phyloP scores from a whole-genome alignment of 2,797 vertebrate species.

The Eidolon dupreanum region DNA sequence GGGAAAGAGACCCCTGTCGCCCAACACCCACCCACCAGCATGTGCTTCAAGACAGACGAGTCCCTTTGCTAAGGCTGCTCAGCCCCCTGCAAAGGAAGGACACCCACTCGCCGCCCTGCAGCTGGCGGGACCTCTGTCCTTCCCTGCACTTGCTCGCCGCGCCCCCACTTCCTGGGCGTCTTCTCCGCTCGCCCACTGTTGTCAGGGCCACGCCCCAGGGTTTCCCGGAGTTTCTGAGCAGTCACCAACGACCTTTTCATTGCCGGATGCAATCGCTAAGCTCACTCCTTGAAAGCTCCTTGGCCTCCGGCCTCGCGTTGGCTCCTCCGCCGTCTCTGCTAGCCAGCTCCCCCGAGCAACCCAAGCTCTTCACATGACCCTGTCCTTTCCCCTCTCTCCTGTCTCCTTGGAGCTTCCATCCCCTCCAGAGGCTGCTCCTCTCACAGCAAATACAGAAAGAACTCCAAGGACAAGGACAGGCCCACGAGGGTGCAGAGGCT shows the following conservation, averaged over 20 bases:
- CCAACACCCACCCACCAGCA: neutral
- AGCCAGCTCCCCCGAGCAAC: neutral
- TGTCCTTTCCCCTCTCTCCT: neutral
- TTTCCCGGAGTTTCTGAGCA: neutral
- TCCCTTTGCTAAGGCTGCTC: no score
- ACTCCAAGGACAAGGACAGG: neutral
- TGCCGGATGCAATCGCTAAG: neutral
- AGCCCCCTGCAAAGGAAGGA: neutral
- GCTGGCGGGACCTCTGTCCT: neutral
- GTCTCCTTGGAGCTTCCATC: neutral
- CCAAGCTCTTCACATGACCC: neutral
- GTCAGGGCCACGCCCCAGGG: neutral
- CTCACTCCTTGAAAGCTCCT: neutral
- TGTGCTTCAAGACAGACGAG: no score
- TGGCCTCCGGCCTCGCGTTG: neutral
- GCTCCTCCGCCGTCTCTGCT: neutral
- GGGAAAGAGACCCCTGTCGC: neutral
- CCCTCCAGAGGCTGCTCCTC: neutral
- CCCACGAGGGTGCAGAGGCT: no score
- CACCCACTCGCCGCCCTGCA: neutral
- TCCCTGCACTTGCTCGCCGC: neutral
- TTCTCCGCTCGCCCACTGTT: neutral
- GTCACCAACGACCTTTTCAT: neutral
- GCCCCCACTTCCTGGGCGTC: neutral
- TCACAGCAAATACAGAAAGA: neutral